Evolutionary conservation across 2,797 vertebrate genomes (phyloP).

Genomic region (Vespertilio murinus): DNA sequence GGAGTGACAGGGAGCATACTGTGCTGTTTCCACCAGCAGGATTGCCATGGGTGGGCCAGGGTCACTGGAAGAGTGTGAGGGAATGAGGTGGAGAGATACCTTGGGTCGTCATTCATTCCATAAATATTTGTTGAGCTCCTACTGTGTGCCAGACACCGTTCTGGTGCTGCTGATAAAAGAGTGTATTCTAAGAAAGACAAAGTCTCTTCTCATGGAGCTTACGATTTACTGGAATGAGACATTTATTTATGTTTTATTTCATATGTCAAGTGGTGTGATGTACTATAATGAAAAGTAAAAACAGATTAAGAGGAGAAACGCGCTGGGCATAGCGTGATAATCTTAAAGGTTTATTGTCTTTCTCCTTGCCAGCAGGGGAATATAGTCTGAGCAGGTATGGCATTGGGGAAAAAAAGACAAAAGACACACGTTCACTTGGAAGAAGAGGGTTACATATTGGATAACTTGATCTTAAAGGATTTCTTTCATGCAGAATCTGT

Average conservation of each 20-base stretch:
- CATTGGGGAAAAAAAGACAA: background rate
- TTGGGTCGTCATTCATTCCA: background rate
- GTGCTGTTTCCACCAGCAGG: background rate
- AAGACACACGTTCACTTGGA: background rate
- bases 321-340: background rate
- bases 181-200: background rate
- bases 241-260: background rate
- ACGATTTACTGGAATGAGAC: background rate
- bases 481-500: slow-evolving; percentile 33
- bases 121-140: background rate
- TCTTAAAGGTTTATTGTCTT: background rate
- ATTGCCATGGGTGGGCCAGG: background rate
- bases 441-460: slow-evolving; percentile 20
- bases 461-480: slow-evolving; percentile 15
- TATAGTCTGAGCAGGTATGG: background rate
- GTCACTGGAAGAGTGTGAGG: background rate
- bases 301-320: background rate
- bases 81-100: background rate
- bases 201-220: background rate
- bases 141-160: background rate
- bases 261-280: background rate
- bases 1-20: background rate
- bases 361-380: background rate
- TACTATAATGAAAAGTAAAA: background rate
- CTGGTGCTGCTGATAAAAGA: background rate